These are phyloP conservation scores for Platysternon megacephalum DNA, from an alignment of 2,113 vertebrate genomes.

Conservation along the genomic window DNA sequence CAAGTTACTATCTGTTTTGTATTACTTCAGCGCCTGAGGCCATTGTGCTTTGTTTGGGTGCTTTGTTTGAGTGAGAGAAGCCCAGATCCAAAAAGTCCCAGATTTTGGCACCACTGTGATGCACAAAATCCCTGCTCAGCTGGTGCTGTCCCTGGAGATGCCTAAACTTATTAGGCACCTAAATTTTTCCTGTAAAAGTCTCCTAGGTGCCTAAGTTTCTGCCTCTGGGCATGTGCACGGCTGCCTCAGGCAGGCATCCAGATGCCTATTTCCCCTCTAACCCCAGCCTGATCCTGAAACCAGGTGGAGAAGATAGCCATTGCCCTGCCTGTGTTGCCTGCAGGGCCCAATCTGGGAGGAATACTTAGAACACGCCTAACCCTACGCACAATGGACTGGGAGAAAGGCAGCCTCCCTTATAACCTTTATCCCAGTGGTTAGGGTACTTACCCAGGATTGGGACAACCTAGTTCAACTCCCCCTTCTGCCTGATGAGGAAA, in stretches of 20 bases:
- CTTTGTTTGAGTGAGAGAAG: not conserved
- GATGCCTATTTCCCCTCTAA: not conserved
- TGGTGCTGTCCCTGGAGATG: too few species aligned
- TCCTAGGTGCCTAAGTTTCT: not conserved
- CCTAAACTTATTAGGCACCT: not conserved
- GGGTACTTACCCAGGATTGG: not conserved
- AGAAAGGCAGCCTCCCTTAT: not conserved
- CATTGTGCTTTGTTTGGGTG: not conserved
- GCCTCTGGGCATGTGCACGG: too few species aligned
- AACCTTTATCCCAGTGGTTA: not conserved
- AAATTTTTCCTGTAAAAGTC: not conserved
- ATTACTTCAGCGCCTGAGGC: not conserved
- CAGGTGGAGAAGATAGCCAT: not conserved
- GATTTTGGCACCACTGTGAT: not conserved
- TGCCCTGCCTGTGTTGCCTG: not conserved
- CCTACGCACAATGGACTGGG: not conserved
- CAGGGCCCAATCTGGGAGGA: not conserved
- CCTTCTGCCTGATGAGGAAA: not conserved
- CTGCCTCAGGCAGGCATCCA: not conserved
- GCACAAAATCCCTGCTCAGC: not conserved
- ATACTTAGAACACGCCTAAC: not conserved
- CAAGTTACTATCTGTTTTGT: not conserved
- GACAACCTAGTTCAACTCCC: not conserved
- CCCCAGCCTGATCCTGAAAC: not conserved
- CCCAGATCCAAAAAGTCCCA: not conserved